Percentiles rank a stretch among this genome's conserved stretches.
phyloP scores from a whole-genome alignment of 2,888 invertebrate species.

The Protonemura montana region DNA sequence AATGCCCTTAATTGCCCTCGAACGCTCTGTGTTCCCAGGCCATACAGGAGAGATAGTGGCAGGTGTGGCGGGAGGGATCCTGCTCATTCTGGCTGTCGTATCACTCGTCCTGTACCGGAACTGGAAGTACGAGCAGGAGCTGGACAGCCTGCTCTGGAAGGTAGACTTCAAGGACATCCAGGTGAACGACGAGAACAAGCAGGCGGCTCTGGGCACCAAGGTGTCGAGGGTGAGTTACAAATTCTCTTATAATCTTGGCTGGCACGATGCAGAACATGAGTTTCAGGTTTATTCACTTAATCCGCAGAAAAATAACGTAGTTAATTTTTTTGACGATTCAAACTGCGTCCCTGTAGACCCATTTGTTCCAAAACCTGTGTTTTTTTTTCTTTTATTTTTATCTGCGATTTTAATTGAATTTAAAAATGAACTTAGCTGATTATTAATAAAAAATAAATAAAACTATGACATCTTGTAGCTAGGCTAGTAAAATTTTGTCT shows the following conservation, averaged over 20 bases:
- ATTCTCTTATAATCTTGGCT: not conserved
- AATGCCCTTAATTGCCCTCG: not conserved
- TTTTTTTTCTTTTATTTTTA: too few relatives aligned
- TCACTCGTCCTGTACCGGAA: constrained; percentile 83
- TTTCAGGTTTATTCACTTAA: too few relatives aligned
- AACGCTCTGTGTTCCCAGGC: constrained; percentile 61
- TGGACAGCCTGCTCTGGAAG: constrained; percentile 93
- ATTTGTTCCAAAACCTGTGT: too few relatives aligned
- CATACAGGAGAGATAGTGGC: constrained; percentile 84
- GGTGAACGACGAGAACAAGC: constrained; percentile 67
- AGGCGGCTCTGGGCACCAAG: constrained; percentile 56
- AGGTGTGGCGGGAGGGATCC: constrained; percentile 79
- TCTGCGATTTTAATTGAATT: too few relatives aligned
- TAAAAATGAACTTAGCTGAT: too few relatives aligned
- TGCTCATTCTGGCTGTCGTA: constrained; percentile 75
- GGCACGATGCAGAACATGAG: too few relatives aligned
- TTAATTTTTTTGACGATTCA: too few relatives aligned
- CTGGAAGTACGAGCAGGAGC: constrained; percentile 92
- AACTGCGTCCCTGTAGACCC: too few relatives aligned
- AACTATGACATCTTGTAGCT: too few relatives aligned
- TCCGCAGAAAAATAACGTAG: too few relatives aligned
- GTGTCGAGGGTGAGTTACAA: constrained; percentile 55
- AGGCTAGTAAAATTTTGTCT: too few relatives aligned
- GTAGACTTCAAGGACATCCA: constrained; percentile 91
- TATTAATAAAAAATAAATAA: too few relatives aligned